Base-by-base conservation (phyloP, 2,113 vertebrate species). In the Apus apus region DNA sequence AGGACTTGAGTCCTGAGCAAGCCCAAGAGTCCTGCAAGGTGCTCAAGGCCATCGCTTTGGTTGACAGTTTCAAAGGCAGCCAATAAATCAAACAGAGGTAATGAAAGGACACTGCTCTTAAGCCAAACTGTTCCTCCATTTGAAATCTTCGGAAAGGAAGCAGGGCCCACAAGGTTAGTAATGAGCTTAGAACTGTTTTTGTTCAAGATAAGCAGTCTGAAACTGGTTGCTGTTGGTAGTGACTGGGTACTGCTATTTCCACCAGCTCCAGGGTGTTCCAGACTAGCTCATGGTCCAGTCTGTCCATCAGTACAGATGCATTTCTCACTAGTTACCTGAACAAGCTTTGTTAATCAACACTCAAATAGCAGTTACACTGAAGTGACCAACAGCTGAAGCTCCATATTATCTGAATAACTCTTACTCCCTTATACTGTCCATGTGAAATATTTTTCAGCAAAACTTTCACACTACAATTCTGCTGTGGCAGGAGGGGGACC, bases 131-230 rank as follows among this genome's bases (percentile, higher is more conserved):
- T 46, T 82, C 32, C 19, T 88, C 53, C 83, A 72, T 22, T 68
- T 85, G 43, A 93, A 86, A 81, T 45, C 36, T 95, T 92, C 78
- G 95, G 32, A 95, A 67, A 86, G 68, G 40, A 71, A 36, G 17
- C 11, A 67, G 82, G n/a, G 36, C 32, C 60, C 38, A 60, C 1
- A 7, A 77, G 68, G 51, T 91, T 81, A 83, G 32, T 43, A 89
- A 88, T 36, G 51, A 95, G 43, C 25, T 93, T 77, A 92, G 48
- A 81, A 75, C 9, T 23, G 13, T 51, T 84, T 48, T 73, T 4
- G 8, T 83, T 66, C 3, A 2, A 93, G 66, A 66, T 40, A 83
- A 77, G n/a, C 45, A 20, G 23, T 81, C 81, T 3, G 5, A 93
- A 89, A 94, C 34, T 56, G 62, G 15, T 51, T 74, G 32, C 45